Conservation (phyloP, 2,113 vertebrate genomes). For the Nycticorax nycticorax region DNA sequence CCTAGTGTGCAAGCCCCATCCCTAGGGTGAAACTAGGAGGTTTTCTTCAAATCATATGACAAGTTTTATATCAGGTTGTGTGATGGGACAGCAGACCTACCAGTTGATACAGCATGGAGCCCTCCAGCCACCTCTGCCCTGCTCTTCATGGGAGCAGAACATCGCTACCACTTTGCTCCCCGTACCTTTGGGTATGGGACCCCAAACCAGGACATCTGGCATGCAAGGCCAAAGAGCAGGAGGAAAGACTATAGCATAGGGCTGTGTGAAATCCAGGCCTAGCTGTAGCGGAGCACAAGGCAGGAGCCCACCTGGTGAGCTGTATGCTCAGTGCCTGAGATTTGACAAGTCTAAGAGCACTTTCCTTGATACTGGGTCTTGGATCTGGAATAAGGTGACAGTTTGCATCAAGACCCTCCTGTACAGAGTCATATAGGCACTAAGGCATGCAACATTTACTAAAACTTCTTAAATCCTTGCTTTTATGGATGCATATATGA, state of each 20-base stretch:
- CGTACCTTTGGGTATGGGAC: background rate
- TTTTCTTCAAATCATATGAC: background rate
- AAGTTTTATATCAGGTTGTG: background rate
- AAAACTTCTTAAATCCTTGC: background rate
- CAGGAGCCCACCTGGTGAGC: background rate
- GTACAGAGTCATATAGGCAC: background rate
- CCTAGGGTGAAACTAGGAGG: background rate
- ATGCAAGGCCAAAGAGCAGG: background rate
- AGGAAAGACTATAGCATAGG: background rate
- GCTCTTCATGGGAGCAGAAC: background rate
- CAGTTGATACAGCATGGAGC: fast-evolving
- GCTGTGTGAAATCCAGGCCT: background rate
- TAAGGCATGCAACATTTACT: background rate
- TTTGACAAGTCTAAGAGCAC: background rate
- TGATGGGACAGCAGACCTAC: background rate
- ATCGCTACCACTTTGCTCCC: background rate
- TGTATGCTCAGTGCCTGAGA: background rate
- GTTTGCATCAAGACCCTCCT: background rate
- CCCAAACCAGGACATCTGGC: background rate
- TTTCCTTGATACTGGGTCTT: background rate
- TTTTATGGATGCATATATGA: background rate
- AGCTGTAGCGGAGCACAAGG: background rate
- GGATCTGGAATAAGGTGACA: background rate
- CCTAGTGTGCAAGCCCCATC: background rate
- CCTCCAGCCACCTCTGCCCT: background rate